Conservation (phyloP, 2,113 vertebrate genomes). For the Sinocyclocheilus maitianheensis region DNA sequence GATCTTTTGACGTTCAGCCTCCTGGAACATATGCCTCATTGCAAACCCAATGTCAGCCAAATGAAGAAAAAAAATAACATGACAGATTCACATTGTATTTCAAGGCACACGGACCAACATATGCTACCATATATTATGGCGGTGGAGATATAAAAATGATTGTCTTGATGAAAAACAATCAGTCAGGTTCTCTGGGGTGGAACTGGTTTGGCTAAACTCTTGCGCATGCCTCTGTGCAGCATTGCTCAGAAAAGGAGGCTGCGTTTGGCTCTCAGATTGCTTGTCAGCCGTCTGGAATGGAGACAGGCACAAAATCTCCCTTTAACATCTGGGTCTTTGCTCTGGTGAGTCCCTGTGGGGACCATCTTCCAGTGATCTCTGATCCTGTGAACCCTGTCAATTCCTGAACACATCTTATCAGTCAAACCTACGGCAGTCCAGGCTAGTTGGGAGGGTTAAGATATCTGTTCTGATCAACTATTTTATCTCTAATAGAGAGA, state of each 20-base stretch:
- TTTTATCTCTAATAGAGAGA: background rate
- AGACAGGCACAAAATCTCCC: conserved; percentile 26
- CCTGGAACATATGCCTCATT: conserved; percentile 22
- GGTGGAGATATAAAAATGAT: conserved; percentile 36
- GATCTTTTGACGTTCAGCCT: background rate
- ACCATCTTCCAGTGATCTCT: conserved; percentile 32
- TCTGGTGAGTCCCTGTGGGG: conserved; percentile 13
- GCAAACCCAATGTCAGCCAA: conserved; percentile 31
- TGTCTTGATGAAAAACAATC: conserved; percentile 52
- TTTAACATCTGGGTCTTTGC: conserved; percentile 26
- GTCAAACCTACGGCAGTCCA: conserved; percentile 17
- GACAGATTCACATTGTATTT: conserved; percentile 42
- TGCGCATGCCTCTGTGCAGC: conserved; percentile 34
- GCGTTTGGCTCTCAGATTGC: conserved; percentile 49
- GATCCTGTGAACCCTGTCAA: background rate
- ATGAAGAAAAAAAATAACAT: conserved; percentile 31
- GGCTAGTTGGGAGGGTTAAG: background rate
- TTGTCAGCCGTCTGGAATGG: conserved; percentile 47
- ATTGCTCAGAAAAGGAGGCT: conserved; percentile 38
- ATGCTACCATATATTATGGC: conserved; percentile 38
- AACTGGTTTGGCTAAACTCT: conserved; percentile 59
- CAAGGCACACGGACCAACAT: conserved; percentile 43
- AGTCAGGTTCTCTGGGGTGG: conserved; percentile 37
- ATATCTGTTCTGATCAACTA: background rate
- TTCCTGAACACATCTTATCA: conserved; percentile 34